Evolutionary conservation across 2,797 vertebrate genomes (phyloP), one percentile per base, ranked within the genome.

Genomic region (Sebastes nivosus): DNA sequence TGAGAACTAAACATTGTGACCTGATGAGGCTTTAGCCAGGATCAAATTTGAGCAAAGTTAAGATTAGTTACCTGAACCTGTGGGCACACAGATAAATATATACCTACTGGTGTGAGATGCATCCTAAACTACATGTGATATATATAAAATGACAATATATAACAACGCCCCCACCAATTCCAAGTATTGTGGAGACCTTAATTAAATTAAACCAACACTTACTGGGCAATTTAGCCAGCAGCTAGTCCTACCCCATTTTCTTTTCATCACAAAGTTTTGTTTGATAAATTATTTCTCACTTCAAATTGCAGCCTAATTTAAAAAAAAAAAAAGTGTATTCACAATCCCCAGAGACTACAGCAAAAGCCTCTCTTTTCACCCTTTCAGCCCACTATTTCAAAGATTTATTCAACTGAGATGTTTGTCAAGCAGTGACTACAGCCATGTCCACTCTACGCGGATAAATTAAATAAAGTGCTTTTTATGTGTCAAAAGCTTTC

Each of bases 401-500:
- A 38, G 16, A 25, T 32, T 29, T 57, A 34, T 42, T 65, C 7
- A 16, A 18, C 2, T 18, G 24, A 68, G 12, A 66, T 61, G 9
- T 60, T 67, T 50, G 14, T 67, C 20, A 25, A 52, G 58, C 46
- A 6, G 16, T 65, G 25, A 66, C 18, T 54, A n/a, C 60, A 6
- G 20, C 67, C 50, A 4, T 46, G 32, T 67, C 57, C 34, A 63
- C 9, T 64, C 13, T 54, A 10, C 2, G 29, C 16, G 3, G 10
- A 29, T 60, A 32, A 2, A 72, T 54, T 24, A 25, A 58, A 50
- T 50, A n/a, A 50, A 50, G 42, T 29, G 55, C 14, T 18, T 67
- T 46, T 79, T 20, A 22, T 69, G 24, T 32, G 22, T 68, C 20
- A 75, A 72, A 80, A 52, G 34, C 32, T 79, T 29, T 59, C 25